A percentile compares a stretch with the other conserved stretches of the same genome.
Evolutionary conservation across 2,113 vertebrate species (phyloP).

Genomic region (Carlito syrichta): DNA sequence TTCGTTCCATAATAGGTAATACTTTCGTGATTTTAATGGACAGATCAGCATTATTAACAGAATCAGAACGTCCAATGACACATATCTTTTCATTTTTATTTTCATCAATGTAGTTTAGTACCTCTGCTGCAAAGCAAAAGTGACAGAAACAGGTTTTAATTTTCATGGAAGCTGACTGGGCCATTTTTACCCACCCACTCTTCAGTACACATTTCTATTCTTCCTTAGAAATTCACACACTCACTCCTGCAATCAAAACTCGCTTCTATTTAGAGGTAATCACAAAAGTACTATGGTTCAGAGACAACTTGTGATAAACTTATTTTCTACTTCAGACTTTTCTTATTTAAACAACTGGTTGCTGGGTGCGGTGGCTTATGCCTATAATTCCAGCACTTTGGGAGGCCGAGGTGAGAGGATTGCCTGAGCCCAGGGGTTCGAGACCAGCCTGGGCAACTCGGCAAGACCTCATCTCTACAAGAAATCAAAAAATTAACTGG

Average conservation of each 20-base stretch:
- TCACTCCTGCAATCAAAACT: not conserved
- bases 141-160: not conserved
- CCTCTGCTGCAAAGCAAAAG: not conserved
- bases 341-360: slow-evolving; percentile 42
- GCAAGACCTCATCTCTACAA: too few species aligned
- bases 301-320: not conserved
- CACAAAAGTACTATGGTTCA: not conserved
- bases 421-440: too few species aligned
- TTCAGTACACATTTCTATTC: accelerated
- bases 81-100: not conserved
- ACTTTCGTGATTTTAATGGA: not conserved
- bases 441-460: too few species aligned
- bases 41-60: not conserved
- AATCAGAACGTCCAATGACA: not conserved
- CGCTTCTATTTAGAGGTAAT: not conserved
- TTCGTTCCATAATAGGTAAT: not conserved
- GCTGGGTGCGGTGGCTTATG: too few species aligned
- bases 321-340: not conserved
- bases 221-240: not conserved
- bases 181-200: not conserved
- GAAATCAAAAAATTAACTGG: too few species aligned
- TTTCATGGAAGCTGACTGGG: not conserved
- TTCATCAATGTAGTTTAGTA: not conserved
- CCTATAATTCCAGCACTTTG: too few species aligned
- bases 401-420: too few species aligned